Evolutionary conservation across 2,113 vertebrate genomes (phyloP).

Genomic region (Protobothrops mucrosquamatus): DNA sequence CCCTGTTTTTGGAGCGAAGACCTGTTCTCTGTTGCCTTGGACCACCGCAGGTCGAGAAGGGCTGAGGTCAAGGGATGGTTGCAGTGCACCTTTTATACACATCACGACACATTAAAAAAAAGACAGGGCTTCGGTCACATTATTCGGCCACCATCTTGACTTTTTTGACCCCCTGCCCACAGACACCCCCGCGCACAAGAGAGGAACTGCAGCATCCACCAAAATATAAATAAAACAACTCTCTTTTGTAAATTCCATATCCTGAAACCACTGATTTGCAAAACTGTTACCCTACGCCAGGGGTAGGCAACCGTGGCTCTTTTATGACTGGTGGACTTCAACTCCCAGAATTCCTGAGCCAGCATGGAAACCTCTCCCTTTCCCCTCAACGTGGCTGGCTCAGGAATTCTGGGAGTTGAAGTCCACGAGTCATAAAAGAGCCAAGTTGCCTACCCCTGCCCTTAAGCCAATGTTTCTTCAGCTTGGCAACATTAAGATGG

Average conservation of each 20-base stretch:
- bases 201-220: neutral
- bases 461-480: neutral
- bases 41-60: neutral
- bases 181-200: neutral
- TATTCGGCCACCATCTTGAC: neutral
- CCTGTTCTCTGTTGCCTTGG: neutral
- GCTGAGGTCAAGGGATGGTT: neutral
- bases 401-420: no score
- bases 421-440: no score
- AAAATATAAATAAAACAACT: neutral
- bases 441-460: neutral
- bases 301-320: no score
- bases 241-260: neutral
- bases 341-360: no score
- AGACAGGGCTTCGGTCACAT: no score
- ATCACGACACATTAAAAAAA: neutral
- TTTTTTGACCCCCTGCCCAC: neutral
- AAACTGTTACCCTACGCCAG: neutral
- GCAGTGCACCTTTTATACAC: neutral
- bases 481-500: neutral
- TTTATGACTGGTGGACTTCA: no score
- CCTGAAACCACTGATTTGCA: neutral
- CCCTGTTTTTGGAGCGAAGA: neutral
- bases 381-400: no score
- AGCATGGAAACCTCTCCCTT: no score